phyloP scores from a whole-genome alignment of 1,140 invertebrate genomes.

The Mamestra configurata region DNA sequence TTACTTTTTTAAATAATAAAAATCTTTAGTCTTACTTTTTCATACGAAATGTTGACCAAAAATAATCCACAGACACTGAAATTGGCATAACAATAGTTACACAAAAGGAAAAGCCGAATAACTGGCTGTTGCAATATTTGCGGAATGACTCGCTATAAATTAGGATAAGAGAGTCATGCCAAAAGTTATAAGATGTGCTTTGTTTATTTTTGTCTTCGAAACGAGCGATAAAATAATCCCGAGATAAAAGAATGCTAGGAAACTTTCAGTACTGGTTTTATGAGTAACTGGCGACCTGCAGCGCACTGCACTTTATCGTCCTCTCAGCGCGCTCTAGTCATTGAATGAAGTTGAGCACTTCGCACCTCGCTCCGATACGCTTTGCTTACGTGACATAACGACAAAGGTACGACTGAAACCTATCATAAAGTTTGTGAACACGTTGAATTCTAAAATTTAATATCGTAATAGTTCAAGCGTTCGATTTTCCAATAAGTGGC shows the following conservation, averaged over 20 bases:
- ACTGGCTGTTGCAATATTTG: conserved; percentile 34
- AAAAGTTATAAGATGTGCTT: conserved; percentile 31
- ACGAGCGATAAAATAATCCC: conserved; percentile 33
- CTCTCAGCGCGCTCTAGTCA: background rate
- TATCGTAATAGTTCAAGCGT: conserved; percentile 33
- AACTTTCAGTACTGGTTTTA: conserved; percentile 28
- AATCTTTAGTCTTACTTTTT: too few relatives aligned
- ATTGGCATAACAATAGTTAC: background rate
- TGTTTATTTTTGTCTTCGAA: conserved; percentile 28
- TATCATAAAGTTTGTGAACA: conserved; percentile 33
- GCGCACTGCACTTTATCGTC: conserved; percentile 28
- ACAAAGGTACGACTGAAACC: conserved; percentile 21
- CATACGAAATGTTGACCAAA: background rate
- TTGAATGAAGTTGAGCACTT: conserved; percentile 35
- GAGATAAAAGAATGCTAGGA: conserved; percentile 28
- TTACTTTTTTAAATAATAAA: too few relatives aligned
- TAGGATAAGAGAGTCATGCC: conserved; percentile 47
- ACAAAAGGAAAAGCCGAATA: conserved; percentile 26
- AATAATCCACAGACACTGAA: background rate
- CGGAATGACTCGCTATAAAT: conserved; percentile 39
- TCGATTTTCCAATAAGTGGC: conserved; percentile 52
- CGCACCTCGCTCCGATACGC: conserved; percentile 33
- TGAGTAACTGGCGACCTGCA: conserved; percentile 23
- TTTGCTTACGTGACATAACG: conserved; percentile 36
- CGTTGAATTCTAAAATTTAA: conserved; percentile 42